phyloP scores from a whole-genome alignment of 1,140 invertebrate genomes.

The Trachelipus rathkii region DNA sequence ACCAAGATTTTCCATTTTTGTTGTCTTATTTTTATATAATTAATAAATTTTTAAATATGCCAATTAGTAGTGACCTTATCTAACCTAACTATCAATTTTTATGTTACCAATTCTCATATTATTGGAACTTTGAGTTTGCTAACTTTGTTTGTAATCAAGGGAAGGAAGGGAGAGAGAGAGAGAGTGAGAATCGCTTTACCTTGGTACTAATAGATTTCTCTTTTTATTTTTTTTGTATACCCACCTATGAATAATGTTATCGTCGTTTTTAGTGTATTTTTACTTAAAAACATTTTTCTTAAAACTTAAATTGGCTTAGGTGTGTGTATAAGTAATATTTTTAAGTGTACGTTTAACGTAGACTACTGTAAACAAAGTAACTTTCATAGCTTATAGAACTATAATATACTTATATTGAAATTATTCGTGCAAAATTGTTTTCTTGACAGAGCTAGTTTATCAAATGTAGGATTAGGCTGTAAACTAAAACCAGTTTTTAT shows the following conservation, averaged over 20 bases:
- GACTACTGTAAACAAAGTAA: background rate
- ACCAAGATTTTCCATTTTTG: background rate
- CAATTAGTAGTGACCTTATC: background rate
- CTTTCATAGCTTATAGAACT: background rate
- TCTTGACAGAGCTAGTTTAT: no score
- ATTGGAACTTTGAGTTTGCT: background rate
- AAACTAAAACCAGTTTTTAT: no score
- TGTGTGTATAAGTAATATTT: background rate
- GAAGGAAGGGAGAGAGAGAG: background rate
- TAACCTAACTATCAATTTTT: background rate
- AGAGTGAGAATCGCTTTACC: background rate
- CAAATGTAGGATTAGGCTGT: no score
- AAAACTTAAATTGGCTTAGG: background rate
- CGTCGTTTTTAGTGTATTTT: background rate
- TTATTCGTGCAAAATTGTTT: background rate
- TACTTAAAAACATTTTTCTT: background rate
- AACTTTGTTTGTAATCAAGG: slow-evolving; percentile 6
- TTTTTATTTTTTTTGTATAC: background rate
- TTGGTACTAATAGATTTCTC: background rate
- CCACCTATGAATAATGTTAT: background rate
- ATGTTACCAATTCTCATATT: background rate
- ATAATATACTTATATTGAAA: background rate
- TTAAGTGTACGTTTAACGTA: background rate
- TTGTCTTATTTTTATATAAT: background rate
- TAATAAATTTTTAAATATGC: background rate